Base-by-base conservation (phyloP, 92 coral and sea anemone species). In the Meandrina meandrites region DNA sequence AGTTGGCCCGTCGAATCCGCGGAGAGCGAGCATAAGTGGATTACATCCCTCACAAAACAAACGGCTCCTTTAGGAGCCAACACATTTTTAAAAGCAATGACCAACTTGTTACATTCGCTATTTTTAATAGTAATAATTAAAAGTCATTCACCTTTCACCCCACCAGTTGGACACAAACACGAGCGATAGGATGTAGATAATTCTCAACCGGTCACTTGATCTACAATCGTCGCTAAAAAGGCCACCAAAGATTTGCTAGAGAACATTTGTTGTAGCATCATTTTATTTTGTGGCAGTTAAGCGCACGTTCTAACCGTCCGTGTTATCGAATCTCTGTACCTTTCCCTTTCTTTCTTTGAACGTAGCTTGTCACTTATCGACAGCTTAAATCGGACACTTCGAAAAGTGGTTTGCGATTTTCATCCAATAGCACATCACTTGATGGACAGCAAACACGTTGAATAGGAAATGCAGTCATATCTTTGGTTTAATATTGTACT, bases 1-100 rank as follows among this genome's bases (percentile, higher is more conserved):
- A 93, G 90, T 90, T 93, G 75, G 96, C 96, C 92, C 96, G 96
- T 89, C 90, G 96, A 91, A 93, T 93, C 96, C 94, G 96, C 69
- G 93, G 93, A 71, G 93, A 91, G 80, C 89, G 89, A 79, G 89
- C 89, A 24, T 85, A 79, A 86, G 79, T 53, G 71, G 79, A 72
- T 71, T 34, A 28, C 32, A 60, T 58, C 36, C 11, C 51, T 84
- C 45, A 27, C 60, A n/a, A 86, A 86, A 82, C 88, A 90, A 92
- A 90, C 94, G 94, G 94, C 94, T 92, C 94, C 94, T 92, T 90
- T 90, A 92, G 94, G 94, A 92, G 94, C 94, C 94, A 92, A 88
- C 88, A 86, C 66, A 45, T 78, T 0, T 36, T 68, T 77, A 77
- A 86, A 86, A 86, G 84, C 87, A 84, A 84, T 84, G 86, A 37